A percentile compares a stretch with the other conserved stretches of the same genome.
phyloP scores from a whole-genome alignment of 2,888 invertebrate species.

The Schrankia costaestrigalis region DNA sequence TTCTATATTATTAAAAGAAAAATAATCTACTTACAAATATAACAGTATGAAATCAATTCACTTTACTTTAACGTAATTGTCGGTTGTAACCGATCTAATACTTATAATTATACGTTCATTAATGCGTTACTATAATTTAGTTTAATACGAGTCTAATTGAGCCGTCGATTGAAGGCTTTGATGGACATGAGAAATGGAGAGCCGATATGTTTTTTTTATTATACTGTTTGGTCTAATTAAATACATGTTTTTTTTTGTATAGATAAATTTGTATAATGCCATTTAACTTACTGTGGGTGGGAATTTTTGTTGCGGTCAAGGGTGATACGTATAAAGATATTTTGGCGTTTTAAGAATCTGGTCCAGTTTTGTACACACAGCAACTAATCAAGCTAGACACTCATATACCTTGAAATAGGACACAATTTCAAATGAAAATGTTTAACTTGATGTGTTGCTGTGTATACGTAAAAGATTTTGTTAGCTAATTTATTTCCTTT shows the following conservation, averaged over 20 bases:
- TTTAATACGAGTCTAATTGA: constrained; percentile 44
- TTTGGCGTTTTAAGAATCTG: too few relatives aligned
- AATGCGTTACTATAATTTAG: constrained; percentile 47
- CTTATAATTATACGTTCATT: constrained; percentile 45
- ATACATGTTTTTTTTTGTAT: constrained; percentile 32
- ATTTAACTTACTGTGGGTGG: constrained; percentile 1
- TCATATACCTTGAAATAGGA: too few relatives aligned
- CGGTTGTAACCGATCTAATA: constrained; percentile 36
- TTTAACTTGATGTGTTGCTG: too few relatives aligned
- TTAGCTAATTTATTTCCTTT: too few relatives aligned
- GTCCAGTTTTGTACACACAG: too few relatives aligned
- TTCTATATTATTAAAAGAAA: too few relatives aligned
- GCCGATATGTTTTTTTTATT: constrained; percentile 28
- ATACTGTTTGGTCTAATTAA: constrained; percentile 38
- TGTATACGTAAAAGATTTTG: too few relatives aligned
- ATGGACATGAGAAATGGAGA: constrained; percentile 51
- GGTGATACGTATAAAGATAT: neutral
- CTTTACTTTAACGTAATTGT: constrained; percentile 24
- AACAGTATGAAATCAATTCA: constrained; percentile 12
- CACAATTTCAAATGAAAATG: too few relatives aligned
- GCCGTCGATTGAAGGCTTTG: constrained; percentile 36
- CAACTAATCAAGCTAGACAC: too few relatives aligned
- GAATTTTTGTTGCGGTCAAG: neutral
- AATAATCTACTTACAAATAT: constrained; percentile 9
- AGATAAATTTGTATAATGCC: constrained; percentile 7